Conservation (phyloP, 2,888 invertebrate species). For the Chydorus sphaericus region DNA sequence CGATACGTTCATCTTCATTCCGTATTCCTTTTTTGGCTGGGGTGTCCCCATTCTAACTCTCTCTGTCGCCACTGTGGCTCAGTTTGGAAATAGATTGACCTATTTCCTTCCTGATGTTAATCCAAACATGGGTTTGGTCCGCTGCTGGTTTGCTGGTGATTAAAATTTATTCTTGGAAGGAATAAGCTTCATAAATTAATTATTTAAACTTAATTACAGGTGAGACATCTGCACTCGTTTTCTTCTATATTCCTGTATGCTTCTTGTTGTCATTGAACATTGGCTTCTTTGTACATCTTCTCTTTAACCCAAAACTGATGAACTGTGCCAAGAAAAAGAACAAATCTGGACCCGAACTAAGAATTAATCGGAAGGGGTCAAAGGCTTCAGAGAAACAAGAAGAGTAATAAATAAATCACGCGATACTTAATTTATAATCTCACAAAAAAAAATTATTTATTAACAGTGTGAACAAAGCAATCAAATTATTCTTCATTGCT, state of each 20-base stretch:
- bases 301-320: slow-evolving; percentile 4
- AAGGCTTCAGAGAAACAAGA: background rate
- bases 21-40: slow-evolving; percentile 12
- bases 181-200: background rate
- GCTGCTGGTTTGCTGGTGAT: slow-evolving; percentile 72
- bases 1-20: slow-evolving; percentile 7
- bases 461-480: slow-evolving; percentile 3
- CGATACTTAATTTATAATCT: background rate
- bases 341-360: too few species aligned
- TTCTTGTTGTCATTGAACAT: slow-evolving; percentile 60
- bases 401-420: too few species aligned
- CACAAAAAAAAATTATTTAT: background rate
- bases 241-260: slow-evolving; percentile 73
- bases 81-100: background rate
- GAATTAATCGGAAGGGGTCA: background rate
- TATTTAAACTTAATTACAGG: too few species aligned
- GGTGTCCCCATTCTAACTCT: slow-evolving; percentile 2
- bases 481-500: slow-evolving; percentile 9
- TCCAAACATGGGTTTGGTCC: slow-evolving; percentile 47
- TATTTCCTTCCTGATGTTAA: background rate
- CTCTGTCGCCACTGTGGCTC: background rate
- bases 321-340: background rate
- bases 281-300: slow-evolving; percentile 43
- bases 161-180: slow-evolving; percentile 16
- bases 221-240: slow-evolving; percentile 63